Evolutionary conservation across 2,888 invertebrate genomes (phyloP), one percentile per base, ranked within the genome.

Genomic region (Zygaena filipendulae): DNA sequence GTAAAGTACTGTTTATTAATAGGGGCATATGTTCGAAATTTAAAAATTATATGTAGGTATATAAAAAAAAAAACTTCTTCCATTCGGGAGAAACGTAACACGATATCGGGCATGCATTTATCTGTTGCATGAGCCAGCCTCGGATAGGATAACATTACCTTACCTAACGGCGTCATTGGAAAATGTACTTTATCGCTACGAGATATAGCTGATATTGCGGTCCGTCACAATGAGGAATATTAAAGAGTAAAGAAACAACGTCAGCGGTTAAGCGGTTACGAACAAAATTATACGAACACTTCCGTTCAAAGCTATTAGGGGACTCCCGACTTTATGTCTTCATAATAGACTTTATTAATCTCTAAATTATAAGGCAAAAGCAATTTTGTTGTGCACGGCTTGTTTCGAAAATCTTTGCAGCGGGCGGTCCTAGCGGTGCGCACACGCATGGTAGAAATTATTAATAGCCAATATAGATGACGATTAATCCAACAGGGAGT

Each of bases 131-230:
- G 58, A 63, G 42, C 67, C 62, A 64, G 52, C 57, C 39, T 56
- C 56, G 68, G 63, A 68, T 74, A 60, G 59, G 59, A 63, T 75
- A 64, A 68, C 72, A 68, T 54, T 59, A 59, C 59, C n/a, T n/a
- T n/a, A n/a, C n/a, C n/a, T n/a, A n/a, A 13, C 11, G 21, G 18
- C 11, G n/a, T 8, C 37, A 40, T 26, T 9, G 23, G 23, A 61
- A 50, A 49, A 38, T 21, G 27, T 27, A 44, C 47, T 36, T 35
- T 53, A 47, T 35, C 0, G 0, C 6, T 0, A 28, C 6, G 8
- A 3, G 9, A 46, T 56, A 60, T 27, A 43, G 52, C 33, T 13
- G 25, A 54, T 42, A 49, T n/a, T n/a, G n/a, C n/a, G n/a, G n/a
- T n/a, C n/a, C n/a, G n/a, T n/a, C n/a, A n/a, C n/a, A n/a, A n/a